Conservation (phyloP, 2,888 invertebrate genomes). For the Patella depressa region DNA sequence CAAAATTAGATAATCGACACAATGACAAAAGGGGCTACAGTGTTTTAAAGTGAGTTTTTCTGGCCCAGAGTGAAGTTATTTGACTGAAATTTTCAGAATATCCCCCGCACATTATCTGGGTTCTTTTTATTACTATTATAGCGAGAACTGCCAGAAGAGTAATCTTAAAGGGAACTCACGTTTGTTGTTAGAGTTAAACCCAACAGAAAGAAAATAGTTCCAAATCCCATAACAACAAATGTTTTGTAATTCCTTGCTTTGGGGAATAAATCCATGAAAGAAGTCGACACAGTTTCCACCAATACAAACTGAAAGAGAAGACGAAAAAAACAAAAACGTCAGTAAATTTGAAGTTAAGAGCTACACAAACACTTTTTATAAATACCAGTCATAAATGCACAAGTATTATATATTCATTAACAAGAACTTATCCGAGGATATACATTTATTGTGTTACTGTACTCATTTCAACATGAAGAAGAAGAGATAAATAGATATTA, state of each 20-base stretch:
- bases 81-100: too few relatives aligned
- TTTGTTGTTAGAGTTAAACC: conserved; percentile 62
- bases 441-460: conserved; percentile 6
- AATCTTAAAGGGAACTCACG: conserved; percentile 41
- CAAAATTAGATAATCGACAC: too few relatives aligned
- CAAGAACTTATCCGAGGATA: neutral
- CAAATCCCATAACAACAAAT: conserved; percentile 48
- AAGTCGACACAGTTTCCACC: conserved; percentile 70
- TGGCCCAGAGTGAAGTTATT: too few relatives aligned
- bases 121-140: too few relatives aligned
- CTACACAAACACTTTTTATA: neutral
- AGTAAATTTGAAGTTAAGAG: neutral
- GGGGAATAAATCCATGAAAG: conserved; percentile 69
- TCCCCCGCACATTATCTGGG: too few relatives aligned
- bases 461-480: neutral
- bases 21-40: too few relatives aligned
- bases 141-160: too few relatives aligned
- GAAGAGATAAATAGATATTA: too few relatives aligned
- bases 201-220: conserved; percentile 56
- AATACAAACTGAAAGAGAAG: conserved; percentile 68
- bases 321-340: neutral
- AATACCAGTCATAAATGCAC: neutral
- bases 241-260: conserved; percentile 69
- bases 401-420: neutral
- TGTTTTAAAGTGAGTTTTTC: too few relatives aligned